Conservation (phyloP, 2,113 vertebrate species). For the Xerus inauris region DNA sequence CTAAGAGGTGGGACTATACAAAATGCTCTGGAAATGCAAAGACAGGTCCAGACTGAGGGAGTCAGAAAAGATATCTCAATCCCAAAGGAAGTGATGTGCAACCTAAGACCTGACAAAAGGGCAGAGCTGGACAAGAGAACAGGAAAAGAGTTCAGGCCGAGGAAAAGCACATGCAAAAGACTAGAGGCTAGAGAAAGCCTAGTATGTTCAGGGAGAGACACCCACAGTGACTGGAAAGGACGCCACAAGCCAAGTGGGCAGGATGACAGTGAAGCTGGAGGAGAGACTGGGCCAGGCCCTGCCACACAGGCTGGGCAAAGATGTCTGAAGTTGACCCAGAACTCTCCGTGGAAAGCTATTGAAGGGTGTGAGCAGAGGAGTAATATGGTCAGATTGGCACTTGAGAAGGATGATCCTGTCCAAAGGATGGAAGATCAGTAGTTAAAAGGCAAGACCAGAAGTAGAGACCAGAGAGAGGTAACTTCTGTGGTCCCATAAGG, state of each 20-base stretch:
- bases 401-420: not conserved
- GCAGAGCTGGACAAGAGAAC: not conserved
- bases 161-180: no score
- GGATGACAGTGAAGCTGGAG: no score
- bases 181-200: not conserved
- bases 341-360: not conserved
- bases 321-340: not conserved
- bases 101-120: not conserved
- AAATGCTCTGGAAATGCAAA: not conserved
- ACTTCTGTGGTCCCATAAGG: not conserved
- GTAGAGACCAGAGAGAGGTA: not conserved
- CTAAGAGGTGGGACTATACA: accelerated
- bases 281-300: not conserved
- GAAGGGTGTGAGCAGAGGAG: not conserved
- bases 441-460: not conserved
- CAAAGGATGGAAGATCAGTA: not conserved
- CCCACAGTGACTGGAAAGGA: not conserved
- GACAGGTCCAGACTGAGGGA: not conserved
- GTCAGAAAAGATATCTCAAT: not conserved
- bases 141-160: not conserved
- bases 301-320: accelerated
- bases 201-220: not conserved
- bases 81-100: not conserved
- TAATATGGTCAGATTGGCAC: not conserved
- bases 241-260: accelerated